Conservation (phyloP, 2,888 invertebrate genomes). For the Encarsia formosa region DNA sequence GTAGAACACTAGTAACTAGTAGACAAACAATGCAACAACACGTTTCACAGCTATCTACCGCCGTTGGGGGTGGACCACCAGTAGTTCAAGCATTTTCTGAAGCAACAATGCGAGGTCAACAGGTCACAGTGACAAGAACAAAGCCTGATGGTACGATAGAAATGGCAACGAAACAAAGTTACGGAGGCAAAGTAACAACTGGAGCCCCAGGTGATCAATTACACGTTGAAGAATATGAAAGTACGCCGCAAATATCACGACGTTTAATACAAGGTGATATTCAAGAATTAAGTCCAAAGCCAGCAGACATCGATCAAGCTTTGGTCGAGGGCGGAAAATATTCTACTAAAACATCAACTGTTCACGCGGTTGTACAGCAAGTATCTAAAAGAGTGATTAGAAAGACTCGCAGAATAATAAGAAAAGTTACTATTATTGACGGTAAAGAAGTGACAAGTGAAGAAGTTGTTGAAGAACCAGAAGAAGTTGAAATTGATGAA, state of each 20-base stretch:
- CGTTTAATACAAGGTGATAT: conserved; percentile 57
- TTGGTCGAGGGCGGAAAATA: conserved; percentile 39
- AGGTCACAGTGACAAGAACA: conserved; percentile 58
- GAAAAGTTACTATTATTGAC: conserved; percentile 72
- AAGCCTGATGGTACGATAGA: conserved; percentile 60
- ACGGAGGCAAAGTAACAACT: conserved; percentile 62
- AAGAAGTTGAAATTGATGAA: conserved; percentile 68
- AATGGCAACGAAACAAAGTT: conserved; percentile 61
- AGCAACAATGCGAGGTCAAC: conserved; percentile 64
- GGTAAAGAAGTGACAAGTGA: conserved; percentile 81
- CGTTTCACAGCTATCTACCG: conserved; percentile 56
- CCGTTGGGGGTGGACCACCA: conserved; percentile 57
- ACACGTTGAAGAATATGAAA: conserved; percentile 63
- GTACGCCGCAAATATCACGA: conserved; percentile 60
- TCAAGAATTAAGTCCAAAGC: conserved; percentile 50
- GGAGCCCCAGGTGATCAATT: conserved; percentile 63
- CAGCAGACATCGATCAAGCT: conserved; percentile 48
- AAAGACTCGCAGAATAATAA: conserved; percentile 70
- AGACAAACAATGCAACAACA: conserved; percentile 63
- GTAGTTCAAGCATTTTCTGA: conserved; percentile 65
- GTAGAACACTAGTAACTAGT: conserved; percentile 62
- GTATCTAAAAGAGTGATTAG: conserved; percentile 74
- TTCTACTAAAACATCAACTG: conserved; percentile 65
- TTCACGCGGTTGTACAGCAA: conserved; percentile 77
- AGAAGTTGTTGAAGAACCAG: conserved; percentile 81